Base-by-base conservation (phyloP, 1,140 invertebrate genomes). In the Glomeris maerens region DNA sequence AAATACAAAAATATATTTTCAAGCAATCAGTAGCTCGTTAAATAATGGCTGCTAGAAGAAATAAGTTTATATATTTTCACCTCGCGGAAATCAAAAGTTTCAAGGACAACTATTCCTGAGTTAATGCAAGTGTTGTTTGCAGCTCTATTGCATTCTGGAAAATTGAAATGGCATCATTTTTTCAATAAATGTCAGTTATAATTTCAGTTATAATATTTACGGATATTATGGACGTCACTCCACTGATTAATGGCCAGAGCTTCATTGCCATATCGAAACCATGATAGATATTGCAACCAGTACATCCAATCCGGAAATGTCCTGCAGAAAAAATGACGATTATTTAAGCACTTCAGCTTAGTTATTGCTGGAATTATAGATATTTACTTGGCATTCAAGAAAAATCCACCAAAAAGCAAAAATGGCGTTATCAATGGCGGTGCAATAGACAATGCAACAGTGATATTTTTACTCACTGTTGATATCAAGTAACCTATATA, bases 191-290 rank as follows among this genome's bases (percentile, higher is more conserved):
- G 26, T n/a, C 22, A 45, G 31, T 48, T 14, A 17, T 3, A 39
- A 31, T 47, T 22, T 39, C 20, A 38, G 10, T 13, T 14, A 21
- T 10, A 13, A 4, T 7, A 39, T 25, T 42, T 49, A 49, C 47
- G 2, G 4, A 59, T 59, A 5, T 53, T 17, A 20, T 52, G 21
- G 21, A 91, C 72, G 14, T 78, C 76, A 0, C 73, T 65, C 92
- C 92, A 97, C 63, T 97, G 90, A 68, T 93, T 95, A 42, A 96
- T 81, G n/a, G 86, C 71, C 1, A 96, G 68, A 0, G 88, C 84
- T 69, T 95, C 91, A 67, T 90, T 93, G 38, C 83, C 86, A 65
- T 93, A 96, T 42, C 82, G 78, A 68, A 97, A 95, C 89, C 93
- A 97, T 0, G 90, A 95, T 17, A 96, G 65, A 66, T 92, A 88